Percentiles rank a stretch among this genome's conserved stretches.
Conservation (phyloP, 2,888 invertebrate species). For the Tiphia femorata region DNA sequence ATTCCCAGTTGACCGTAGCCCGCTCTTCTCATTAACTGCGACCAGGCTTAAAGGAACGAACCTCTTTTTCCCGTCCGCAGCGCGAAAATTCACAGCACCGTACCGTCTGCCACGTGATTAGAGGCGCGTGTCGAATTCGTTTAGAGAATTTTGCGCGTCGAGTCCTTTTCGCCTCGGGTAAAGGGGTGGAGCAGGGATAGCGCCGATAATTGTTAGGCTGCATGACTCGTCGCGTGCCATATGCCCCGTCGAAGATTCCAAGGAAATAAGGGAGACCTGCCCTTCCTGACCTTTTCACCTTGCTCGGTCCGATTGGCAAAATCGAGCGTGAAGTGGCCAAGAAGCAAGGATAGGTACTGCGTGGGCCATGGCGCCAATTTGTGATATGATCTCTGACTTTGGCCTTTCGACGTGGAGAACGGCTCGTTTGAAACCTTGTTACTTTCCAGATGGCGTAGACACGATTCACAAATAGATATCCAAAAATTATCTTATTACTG, state of each 20-base stretch:
- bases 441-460: too few relatives aligned
- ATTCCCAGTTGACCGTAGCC: slow-evolving; percentile 31
- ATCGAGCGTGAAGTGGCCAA: slow-evolving; percentile 53
- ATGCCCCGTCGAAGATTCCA: slow-evolving; percentile 38
- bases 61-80: slow-evolving; percentile 22
- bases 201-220: slow-evolving; percentile 39
- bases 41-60: slow-evolving; percentile 17
- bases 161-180: slow-evolving; percentile 2
- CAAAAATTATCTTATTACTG: too few relatives aligned
- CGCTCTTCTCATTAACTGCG: slow-evolving; percentile 33
- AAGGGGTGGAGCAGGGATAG: slow-evolving; percentile 42
- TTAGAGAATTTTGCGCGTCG: slow-evolving; percentile 20
- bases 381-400: slow-evolving; percentile 38
- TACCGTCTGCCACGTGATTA: slow-evolving; percentile 24
- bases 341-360: slow-evolving; percentile 50
- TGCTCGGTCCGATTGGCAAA: slow-evolving; percentile 40
- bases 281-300: background rate
- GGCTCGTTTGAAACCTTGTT: too few relatives aligned
- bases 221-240: slow-evolving; percentile 34
- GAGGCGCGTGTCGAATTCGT: slow-evolving; percentile 40
- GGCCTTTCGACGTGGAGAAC: background rate
- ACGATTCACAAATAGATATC: too few relatives aligned
- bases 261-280: slow-evolving; percentile 9
- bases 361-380: slow-evolving; percentile 60
- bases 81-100: slow-evolving; percentile 29